Evolutionary conservation across 2,113 vertebrate species (phyloP), one percentile per base, ranked within the genome.

Genomic region (Nycticorax nycticorax): DNA sequence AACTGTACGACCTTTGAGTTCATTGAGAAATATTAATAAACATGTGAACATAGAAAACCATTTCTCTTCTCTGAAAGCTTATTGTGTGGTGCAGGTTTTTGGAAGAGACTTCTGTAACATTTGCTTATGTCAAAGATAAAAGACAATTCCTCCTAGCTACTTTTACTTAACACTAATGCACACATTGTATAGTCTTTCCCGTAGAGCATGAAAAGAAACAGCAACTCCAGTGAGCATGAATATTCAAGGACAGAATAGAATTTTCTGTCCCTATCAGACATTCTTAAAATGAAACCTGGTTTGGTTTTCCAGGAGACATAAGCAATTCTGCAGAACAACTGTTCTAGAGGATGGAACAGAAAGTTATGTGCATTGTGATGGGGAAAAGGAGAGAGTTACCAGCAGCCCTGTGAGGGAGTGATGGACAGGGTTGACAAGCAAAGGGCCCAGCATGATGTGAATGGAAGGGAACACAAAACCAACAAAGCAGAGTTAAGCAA

Each of bases 41-140:
- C 33, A 79, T 10, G 48, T 57, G 73, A 94, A 85, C 77, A 76
- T 23, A 82, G 53, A 0, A 4, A 82, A 67, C 27, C 66, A 64
- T 92, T 96, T 94, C 43, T 93, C 41, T 87, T 89, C 85, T 88
- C 66, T 82, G 89, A 96, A 88, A 91, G 85, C 39, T 91, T 85
- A 96, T 89, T 96, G 87, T 96, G 84, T 72, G 6, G 23, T 75
- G 87, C 52, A 28, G 69, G 47, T 59, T 93, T 96, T 91, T 93
- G 91, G 84, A 94, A 89, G 45, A 96, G 39, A 57, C 22, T 64
- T 92, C 4, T 26, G 20, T 68, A 89, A 75, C 62, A 30, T 93
- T 94, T 81, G 59, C 92, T 93, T 89, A 19, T 84, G 77, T 85
- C 73, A 95, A 87, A 92, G 83, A 91, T 85, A 85, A 94, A 85